phyloP scores from a whole-genome alignment of 2,113 vertebrate genomes.

The Thamnophis sirtalis region DNA sequence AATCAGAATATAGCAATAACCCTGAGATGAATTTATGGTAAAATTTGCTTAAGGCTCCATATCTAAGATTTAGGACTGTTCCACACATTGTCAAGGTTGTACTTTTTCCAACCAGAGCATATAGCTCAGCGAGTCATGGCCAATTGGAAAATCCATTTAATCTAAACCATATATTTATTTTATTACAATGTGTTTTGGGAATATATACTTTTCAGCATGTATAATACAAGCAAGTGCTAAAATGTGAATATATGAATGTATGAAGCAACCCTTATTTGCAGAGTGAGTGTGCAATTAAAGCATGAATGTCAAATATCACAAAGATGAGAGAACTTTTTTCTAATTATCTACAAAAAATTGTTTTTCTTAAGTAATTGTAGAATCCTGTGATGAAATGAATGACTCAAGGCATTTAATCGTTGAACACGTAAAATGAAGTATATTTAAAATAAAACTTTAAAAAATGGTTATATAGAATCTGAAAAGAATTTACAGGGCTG shows the following conservation, averaged over 20 bases:
- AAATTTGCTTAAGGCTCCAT: slow-evolving; percentile 7
- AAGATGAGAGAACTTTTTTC: slow-evolving; percentile 42
- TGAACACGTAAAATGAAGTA: slow-evolving; percentile 99
- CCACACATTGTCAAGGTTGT: not conserved
- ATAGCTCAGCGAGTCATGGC: not conserved
- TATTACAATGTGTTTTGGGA: not conserved
- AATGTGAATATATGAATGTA: slow-evolving; percentile 8
- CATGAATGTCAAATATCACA: slow-evolving; percentile 44
- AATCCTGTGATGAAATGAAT: slow-evolving; percentile 73
- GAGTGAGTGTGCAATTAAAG: slow-evolving; percentile 37
- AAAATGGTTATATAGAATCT: slow-evolving; percentile 88
- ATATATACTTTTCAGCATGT: not conserved
- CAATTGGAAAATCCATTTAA: slow-evolving; percentile 2
- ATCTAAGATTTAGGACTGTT: slow-evolving; percentile 1
- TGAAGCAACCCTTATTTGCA: slow-evolving; percentile 3
- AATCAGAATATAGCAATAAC: slow-evolving; percentile 52
- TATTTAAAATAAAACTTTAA: slow-evolving; percentile 78
- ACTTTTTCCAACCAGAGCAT: not conserved
- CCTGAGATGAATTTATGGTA: slow-evolving; percentile 1
- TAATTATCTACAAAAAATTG: slow-evolving; percentile 48
- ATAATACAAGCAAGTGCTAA: slow-evolving; percentile 1
- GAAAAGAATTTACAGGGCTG: slow-evolving; percentile 90
- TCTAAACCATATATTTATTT: slow-evolving; percentile 10
- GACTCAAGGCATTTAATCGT: slow-evolving; percentile 79
- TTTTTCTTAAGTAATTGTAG: slow-evolving; percentile 56